Conservation (phyloP, 2,113 vertebrate genomes). For the Catharus fuscescens region DNA sequence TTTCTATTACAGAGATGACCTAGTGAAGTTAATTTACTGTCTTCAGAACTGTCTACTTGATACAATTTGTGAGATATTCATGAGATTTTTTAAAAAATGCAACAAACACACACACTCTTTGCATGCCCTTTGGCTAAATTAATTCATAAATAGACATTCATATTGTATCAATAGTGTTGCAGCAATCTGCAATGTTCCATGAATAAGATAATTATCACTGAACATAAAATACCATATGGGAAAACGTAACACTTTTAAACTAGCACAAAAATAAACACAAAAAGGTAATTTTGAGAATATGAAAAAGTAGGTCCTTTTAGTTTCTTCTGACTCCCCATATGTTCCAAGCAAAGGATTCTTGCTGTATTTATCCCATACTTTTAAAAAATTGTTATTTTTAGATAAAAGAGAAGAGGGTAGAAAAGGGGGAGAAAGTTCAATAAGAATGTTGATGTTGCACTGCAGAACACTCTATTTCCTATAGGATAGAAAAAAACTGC, state of each 20-base stretch:
- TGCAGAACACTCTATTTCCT: not conserved
- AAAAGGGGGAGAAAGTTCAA: not conserved
- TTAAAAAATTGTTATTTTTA: not conserved
- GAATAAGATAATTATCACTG: not conserved
- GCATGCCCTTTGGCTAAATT: not conserved
- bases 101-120: not conserved
- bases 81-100: not conserved
- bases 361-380: not conserved
- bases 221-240: not conserved
- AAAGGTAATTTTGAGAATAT: not conserved
- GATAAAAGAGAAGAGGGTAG: not conserved
- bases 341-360: not conserved
- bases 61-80: not conserved
- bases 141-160: not conserved
- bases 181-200: not conserved
- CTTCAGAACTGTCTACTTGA: not conserved
- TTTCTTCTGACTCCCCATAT: not conserved
- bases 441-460: not conserved
- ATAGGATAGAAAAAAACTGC: not conserved
- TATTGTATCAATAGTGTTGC: not conserved
- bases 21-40: not conserved
- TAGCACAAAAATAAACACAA: not conserved
- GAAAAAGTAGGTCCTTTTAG: not conserved
- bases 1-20: not conserved
- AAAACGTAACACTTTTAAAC: not conserved